Conservation (phyloP, 2,888 invertebrate genomes). For the Stenichneumon culpator region DNA sequence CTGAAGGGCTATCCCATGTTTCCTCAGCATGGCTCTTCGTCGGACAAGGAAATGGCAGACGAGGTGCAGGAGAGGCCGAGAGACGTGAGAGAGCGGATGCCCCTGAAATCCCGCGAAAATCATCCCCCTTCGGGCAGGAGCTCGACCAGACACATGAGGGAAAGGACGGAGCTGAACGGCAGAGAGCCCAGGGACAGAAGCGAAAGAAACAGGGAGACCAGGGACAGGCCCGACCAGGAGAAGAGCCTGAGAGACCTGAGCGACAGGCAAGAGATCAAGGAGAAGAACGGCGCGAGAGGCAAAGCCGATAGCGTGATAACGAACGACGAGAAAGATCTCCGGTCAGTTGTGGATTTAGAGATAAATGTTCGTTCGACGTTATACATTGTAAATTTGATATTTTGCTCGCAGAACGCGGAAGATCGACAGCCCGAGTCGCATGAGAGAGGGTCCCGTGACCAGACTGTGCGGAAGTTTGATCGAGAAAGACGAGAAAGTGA, state of each 20-base stretch:
- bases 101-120: slow-evolving; percentile 82
- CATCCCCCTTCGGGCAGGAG: slow-evolving; percentile 81
- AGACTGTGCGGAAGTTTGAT: slow-evolving; percentile 78
- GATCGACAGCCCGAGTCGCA: slow-evolving; percentile 80
- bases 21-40: slow-evolving; percentile 83
- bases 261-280: slow-evolving; percentile 76
- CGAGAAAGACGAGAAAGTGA: slow-evolving; percentile 80
- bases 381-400: background rate
- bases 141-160: slow-evolving; percentile 79
- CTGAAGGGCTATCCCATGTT: slow-evolving; percentile 84
- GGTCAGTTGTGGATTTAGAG: slow-evolving; percentile 68
- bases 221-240: slow-evolving; percentile 77
- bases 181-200: slow-evolving; percentile 74
- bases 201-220: slow-evolving; percentile 75
- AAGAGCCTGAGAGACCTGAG: slow-evolving; percentile 77
- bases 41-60: slow-evolving; percentile 83
- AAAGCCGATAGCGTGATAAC: slow-evolving; percentile 74
- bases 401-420: slow-evolving; percentile 75
- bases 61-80: slow-evolving; percentile 80
- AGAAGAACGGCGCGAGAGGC: slow-evolving; percentile 77
- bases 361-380: slow-evolving; percentile 3
- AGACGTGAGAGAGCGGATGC: slow-evolving; percentile 80
- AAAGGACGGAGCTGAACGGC: slow-evolving; percentile 75
- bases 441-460: slow-evolving; percentile 82
- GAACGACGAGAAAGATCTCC: slow-evolving; percentile 80